phyloP scores from a whole-genome alignment of 2,888 invertebrate genomes.

The Camponotus fellah region DNA sequence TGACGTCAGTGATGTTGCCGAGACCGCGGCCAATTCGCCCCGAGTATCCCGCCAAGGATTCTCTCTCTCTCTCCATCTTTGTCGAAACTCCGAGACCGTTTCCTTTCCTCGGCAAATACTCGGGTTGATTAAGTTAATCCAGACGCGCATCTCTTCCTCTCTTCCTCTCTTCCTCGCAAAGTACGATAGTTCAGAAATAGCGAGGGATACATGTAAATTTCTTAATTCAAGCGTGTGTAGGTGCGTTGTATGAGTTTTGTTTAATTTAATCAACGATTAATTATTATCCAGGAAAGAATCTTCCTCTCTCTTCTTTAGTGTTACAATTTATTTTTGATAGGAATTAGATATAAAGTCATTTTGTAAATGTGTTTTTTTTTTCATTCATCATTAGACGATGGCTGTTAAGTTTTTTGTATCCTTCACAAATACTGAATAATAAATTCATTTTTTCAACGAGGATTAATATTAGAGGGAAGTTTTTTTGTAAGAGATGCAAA shows the following conservation, averaged over 20 bases:
- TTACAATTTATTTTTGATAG: background rate
- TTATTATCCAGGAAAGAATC: background rate
- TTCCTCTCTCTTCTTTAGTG: too few relatives aligned
- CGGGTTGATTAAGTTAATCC: slow-evolving; percentile 61
- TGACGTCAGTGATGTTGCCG: slow-evolving; percentile 24
- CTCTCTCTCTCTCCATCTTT: background rate
- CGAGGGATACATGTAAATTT: slow-evolving; percentile 13
- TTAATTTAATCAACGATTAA: slow-evolving; percentile 41
- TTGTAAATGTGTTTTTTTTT: background rate
- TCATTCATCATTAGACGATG: too few relatives aligned
- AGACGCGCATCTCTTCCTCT: background rate
- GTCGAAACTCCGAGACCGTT: slow-evolving; percentile 42
- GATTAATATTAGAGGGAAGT: too few relatives aligned
- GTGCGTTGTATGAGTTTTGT: background rate
- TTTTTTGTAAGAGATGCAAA: too few relatives aligned
- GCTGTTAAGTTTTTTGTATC: too few relatives aligned
- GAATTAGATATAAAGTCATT: background rate
- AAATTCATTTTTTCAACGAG: too few relatives aligned
- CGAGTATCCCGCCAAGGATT: background rate
- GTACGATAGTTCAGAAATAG: slow-evolving; percentile 30
- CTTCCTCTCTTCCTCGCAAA: background rate
- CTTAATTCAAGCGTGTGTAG: background rate
- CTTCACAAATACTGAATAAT: too few relatives aligned
- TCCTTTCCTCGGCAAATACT: slow-evolving; percentile 60
- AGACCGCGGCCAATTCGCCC: slow-evolving; percentile 56